phyloP scores from a whole-genome alignment of 1,140 invertebrate genomes.

The Dendrolimus kikuchii region DNA sequence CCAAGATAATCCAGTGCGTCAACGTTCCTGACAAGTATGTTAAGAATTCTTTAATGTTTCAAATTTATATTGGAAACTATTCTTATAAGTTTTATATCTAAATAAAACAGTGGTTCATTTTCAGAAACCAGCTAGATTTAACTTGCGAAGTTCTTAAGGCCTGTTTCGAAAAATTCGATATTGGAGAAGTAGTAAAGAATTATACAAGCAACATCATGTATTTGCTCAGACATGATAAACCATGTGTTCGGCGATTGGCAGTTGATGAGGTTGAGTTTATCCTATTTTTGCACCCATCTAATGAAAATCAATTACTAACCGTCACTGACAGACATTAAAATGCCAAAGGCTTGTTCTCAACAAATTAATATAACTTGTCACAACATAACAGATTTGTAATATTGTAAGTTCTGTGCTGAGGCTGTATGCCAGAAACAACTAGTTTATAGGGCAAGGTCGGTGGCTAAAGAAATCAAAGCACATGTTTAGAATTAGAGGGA shows the following conservation, averaged over 20 bases:
- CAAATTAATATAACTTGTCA: too few relatives aligned
- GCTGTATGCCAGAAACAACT: too few relatives aligned
- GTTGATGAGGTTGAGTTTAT: constrained; percentile 63
- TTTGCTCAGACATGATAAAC: constrained; percentile 70
- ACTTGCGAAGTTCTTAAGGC: constrained; percentile 74
- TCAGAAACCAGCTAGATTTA: constrained; percentile 68
- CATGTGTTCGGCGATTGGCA: constrained; percentile 70
- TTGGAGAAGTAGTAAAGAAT: constrained; percentile 65
- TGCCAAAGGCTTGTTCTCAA: too few relatives aligned
- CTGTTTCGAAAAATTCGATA: constrained; percentile 72
- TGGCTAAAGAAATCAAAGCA: too few relatives aligned
- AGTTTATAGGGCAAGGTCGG: too few relatives aligned
- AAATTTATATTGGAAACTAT: neutral
- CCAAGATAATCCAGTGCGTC: constrained; percentile 47
- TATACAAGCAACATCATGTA: constrained; percentile 68
- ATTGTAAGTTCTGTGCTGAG: too few relatives aligned
- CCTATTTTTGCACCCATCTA: neutral
- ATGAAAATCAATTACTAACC: neutral
- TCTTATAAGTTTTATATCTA: constrained; percentile 6
- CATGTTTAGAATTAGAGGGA: too few relatives aligned
- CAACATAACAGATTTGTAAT: too few relatives aligned
- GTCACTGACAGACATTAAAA: too few relatives aligned
- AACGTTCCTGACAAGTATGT: constrained; percentile 42
- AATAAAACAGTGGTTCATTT: constrained; percentile 15
- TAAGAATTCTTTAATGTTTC: constrained; percentile 3